phyloP scores from a whole-genome alignment of 2,797 vertebrate species.

The Alosa sapidissima region DNA sequence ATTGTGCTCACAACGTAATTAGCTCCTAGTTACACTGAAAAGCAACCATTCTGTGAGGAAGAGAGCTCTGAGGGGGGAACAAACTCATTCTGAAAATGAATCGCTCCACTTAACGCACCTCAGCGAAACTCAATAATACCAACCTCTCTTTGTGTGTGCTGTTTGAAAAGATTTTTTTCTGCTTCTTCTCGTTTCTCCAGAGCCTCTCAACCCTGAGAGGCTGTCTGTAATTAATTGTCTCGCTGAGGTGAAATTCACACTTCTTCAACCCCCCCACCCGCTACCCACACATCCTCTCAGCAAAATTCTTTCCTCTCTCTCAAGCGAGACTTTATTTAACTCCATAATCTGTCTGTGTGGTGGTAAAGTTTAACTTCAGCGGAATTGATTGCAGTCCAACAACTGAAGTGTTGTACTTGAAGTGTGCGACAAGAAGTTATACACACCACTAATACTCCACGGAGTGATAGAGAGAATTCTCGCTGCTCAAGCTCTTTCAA shows the following conservation, averaged over 20 bases:
- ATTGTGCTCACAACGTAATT: slow-evolving; percentile 44
- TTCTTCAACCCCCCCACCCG: slow-evolving; percentile 24
- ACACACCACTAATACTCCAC: not conserved
- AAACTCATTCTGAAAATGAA: slow-evolving; percentile 34
- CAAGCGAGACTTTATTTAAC: slow-evolving; percentile 14
- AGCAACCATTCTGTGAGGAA: slow-evolving; percentile 29
- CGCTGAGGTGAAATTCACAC: slow-evolving; percentile 30
- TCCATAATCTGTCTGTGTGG: not conserved
- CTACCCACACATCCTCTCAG: not conserved
- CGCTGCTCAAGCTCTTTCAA: not conserved
- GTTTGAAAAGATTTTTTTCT: slow-evolving; percentile 21
- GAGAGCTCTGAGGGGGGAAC: slow-evolving; percentile 27
- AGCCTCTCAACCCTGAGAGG: slow-evolving; percentile 29
- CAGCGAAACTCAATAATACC: slow-evolving; percentile 26
- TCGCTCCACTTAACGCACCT: slow-evolving; percentile 26
- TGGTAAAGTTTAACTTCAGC: not conserved
- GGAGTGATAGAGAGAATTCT: not conserved
- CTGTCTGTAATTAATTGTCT: slow-evolving; percentile 39
- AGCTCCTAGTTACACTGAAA: slow-evolving; percentile 40
- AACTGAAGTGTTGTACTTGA: not conserved
- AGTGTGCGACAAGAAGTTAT: not conserved
- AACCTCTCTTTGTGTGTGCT: slow-evolving; percentile 28
- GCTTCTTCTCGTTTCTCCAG: not conserved
- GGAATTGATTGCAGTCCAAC: not conserved
- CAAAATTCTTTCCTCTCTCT: not conserved